These are phyloP conservation scores for Habrosyne pyritoides DNA, from an alignment of 2,888 invertebrate species.

Conservation along the genomic window DNA sequence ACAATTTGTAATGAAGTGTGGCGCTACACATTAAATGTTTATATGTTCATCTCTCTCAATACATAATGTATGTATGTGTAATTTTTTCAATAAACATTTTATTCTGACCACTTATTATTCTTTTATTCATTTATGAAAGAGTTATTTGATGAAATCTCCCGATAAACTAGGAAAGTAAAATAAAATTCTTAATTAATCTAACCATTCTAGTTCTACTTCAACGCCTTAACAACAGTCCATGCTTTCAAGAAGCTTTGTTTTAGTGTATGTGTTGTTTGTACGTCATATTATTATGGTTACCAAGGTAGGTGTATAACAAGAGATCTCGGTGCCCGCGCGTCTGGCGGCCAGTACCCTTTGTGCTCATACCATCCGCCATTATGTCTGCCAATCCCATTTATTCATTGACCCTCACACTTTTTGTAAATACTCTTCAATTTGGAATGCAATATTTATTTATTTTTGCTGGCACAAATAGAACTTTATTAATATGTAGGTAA, in stretches of 20 bases:
- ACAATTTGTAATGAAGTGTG: slow-evolving; percentile 8
- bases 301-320: slow-evolving; percentile 12
- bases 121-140: too few relatives aligned
- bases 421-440: not conserved
- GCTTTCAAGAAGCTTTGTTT: slow-evolving; percentile 17
- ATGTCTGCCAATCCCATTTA: slow-evolving; percentile 34
- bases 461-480: too few relatives aligned
- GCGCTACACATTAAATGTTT: not conserved
- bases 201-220: not conserved
- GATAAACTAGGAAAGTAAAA: too few relatives aligned
- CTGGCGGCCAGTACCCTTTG: slow-evolving; percentile 22
- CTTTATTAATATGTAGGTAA: too few relatives aligned
- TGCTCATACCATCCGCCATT: slow-evolving; percentile 24
- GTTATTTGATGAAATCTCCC: too few relatives aligned
- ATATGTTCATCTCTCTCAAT: not conserved
- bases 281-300: slow-evolving; percentile 18
- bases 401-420: slow-evolving; percentile 30
- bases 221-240: too few relatives aligned
- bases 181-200: not conserved
- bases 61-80: not conserved
- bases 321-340: slow-evolving; percentile 38
- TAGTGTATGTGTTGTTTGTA: slow-evolving; percentile 19
- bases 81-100: too few relatives aligned
- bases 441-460: too few relatives aligned
- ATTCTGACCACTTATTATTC: too few relatives aligned